Evolutionary conservation across 2,888 invertebrate species (phyloP), one percentile per base, ranked within the genome.

Genomic region (Hirudinaria manillensis): DNA sequence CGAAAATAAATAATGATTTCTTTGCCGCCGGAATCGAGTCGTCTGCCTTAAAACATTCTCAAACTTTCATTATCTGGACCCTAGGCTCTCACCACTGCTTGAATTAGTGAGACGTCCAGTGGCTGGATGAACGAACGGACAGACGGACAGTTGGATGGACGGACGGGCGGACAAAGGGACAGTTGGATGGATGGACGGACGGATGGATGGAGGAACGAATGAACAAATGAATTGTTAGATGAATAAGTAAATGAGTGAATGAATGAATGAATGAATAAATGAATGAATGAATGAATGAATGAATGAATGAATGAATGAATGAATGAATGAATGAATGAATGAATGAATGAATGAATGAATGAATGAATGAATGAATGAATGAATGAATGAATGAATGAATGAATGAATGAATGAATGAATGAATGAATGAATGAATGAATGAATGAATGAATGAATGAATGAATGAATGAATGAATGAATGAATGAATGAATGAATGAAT

Each of bases 41-140:
- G 61, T 61, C 61, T 61, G 61, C 61, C 13, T 61, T 61, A 61
- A 61, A 61, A 61, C 61, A 61, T 61, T 61, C 61, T 61, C 61
- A 24, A 61, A 61, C 61, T 61, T 61, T 61, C 61, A 61, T 61
- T 61, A 61, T 61, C 61, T 61, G 16, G 45, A 16, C 45, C 45
- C 45, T 27, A 61, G 29, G 13, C 61, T 61, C 61, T 61, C 13
- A 3, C 61, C 61, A 61, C 61, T 61, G 45, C 45, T 16, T 45
- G 45, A 45, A 16, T 45, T 45, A 45, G 45, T 45, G 45, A 10
- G 45, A 16, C 16, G 45, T 45, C 6, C 13, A 45, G 13, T 45
- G 45, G 45, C 10, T 45, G 45, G 45, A 45, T 45, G 45, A 7
- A 45, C 16, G 45, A 16, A 45, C 16, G 10, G 16, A 7, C 16